These are phyloP conservation scores for Rhysida immarginata DNA, from an alignment of 1,140 invertebrate genomes.

Conservation along the genomic window DNA sequence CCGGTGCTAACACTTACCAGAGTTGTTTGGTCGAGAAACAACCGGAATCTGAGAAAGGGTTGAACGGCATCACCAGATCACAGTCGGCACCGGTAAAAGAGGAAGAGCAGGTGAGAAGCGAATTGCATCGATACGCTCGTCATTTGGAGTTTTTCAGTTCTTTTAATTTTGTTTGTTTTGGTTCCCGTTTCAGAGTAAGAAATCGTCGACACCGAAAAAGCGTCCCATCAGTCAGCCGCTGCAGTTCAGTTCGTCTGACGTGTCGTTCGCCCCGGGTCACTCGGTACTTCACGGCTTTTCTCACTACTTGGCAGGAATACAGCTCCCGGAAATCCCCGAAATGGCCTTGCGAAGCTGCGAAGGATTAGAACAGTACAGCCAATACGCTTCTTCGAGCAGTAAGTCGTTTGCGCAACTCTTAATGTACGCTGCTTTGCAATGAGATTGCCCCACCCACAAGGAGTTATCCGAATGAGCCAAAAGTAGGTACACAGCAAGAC, in stretches of 20 bases:
- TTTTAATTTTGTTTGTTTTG: too few species aligned
- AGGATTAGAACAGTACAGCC: slow-evolving; percentile 18
- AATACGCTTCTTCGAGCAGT: slow-evolving; percentile 47
- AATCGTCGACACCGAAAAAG: neutral
- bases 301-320: slow-evolving; percentile 14
- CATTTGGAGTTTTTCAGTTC: too few species aligned
- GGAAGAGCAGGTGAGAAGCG: slow-evolving; percentile 14
- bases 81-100: slow-evolving; percentile 17
- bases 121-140: too few species aligned
- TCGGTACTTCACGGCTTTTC: slow-evolving; percentile 1
- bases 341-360: slow-evolving; percentile 18
- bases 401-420: too few species aligned
- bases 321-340: slow-evolving; percentile 36
- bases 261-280: slow-evolving; percentile 1
- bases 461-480: too few species aligned
- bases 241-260: slow-evolving; percentile 11
- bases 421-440: too few species aligned
- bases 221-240: slow-evolving; percentile 17
- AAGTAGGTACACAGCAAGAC: too few species aligned
- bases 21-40: slow-evolving; percentile 16
- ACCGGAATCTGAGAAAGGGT: neutral
- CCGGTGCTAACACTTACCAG: slow-evolving; percentile 20
- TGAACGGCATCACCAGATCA: slow-evolving; percentile 16
- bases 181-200: too few species aligned
- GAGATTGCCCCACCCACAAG: too few species aligned